phyloP scores from a whole-genome alignment of 2,113 vertebrate species.

The Hyperopisus bebe region DNA sequence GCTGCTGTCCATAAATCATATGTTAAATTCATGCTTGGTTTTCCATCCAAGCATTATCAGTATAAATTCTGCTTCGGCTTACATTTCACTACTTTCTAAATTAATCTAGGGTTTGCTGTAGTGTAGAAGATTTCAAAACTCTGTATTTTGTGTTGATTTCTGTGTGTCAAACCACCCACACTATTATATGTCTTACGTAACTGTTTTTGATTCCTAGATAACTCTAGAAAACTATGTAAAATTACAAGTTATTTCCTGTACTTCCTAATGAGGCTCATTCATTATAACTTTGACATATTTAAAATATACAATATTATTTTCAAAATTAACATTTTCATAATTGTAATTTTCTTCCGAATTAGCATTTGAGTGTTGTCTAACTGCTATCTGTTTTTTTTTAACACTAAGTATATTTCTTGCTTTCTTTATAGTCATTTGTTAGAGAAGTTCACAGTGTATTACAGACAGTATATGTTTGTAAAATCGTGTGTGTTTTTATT shows the following conservation, averaged over 20 bases:
- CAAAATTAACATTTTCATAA: not conserved
- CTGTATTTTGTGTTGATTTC: not conserved
- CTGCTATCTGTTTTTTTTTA: not conserved
- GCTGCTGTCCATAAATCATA: not conserved
- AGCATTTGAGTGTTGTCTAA: not conserved
- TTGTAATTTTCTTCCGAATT: not conserved
- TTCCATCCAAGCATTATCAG: not conserved
- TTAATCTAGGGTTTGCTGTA: not conserved
- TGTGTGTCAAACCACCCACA: not conserved
- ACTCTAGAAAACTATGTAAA: not conserved
- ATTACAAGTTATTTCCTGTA: not conserved
- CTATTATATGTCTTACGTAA: not conserved
- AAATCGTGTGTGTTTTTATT: constrained; percentile 25
- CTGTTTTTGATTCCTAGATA: not conserved
- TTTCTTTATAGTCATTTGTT: not conserved
- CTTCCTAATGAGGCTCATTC: not conserved
- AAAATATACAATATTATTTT: not conserved
- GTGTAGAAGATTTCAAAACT: not conserved
- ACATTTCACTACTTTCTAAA: not conserved
- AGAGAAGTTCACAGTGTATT: not conserved
- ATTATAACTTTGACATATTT: not conserved
- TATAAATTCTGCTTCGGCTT: not conserved
- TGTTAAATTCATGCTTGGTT: not conserved
- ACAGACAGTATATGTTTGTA: not conserved
- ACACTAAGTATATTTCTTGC: not conserved